A percentile compares a stretch with the other conserved stretches of the same genome.
phyloP scores from a whole-genome alignment of 1,140 invertebrate genomes.

The Listronotus bonariensis region DNA sequence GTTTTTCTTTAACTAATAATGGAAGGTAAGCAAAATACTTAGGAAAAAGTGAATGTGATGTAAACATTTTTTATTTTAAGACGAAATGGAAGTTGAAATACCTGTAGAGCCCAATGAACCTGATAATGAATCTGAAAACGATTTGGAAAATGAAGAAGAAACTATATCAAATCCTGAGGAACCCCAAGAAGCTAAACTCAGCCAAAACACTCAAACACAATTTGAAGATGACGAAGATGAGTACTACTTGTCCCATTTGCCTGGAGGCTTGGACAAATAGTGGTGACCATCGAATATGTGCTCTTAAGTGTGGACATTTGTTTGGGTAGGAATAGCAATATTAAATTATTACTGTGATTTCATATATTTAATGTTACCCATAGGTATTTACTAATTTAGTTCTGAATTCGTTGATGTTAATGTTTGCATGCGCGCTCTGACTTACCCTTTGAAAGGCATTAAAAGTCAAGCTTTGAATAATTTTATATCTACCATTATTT shows the following conservation, averaged over 20 bases:
- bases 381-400: background rate
- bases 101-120: background rate
- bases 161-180: background rate
- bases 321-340: constrained; percentile 66
- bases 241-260: constrained; percentile 83
- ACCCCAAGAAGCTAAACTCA: background rate
- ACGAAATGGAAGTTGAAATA: constrained; percentile 9
- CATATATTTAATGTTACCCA: background rate
- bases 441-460: too few relatives aligned
- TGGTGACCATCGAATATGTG: constrained; percentile 81
- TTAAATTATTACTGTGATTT: background rate
- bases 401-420: too few relatives aligned
- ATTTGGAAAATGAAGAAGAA: background rate
- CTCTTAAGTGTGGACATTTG: constrained; percentile 87
- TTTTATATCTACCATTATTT: too few relatives aligned
- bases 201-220: background rate
- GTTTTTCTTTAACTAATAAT: too few relatives aligned
- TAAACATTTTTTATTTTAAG: background rate
- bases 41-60: too few relatives aligned
- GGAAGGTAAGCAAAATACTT: too few relatives aligned
- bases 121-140: background rate
- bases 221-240: constrained; percentile 59
- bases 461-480: too few relatives aligned
- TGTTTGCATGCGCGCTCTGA: too few relatives aligned
- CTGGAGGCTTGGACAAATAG: constrained; percentile 83